A percentile compares a stretch with the other conserved stretches of the same genome.
phyloP scores from a whole-genome alignment of 2,797 vertebrate genomes.

The Falco concolor region DNA sequence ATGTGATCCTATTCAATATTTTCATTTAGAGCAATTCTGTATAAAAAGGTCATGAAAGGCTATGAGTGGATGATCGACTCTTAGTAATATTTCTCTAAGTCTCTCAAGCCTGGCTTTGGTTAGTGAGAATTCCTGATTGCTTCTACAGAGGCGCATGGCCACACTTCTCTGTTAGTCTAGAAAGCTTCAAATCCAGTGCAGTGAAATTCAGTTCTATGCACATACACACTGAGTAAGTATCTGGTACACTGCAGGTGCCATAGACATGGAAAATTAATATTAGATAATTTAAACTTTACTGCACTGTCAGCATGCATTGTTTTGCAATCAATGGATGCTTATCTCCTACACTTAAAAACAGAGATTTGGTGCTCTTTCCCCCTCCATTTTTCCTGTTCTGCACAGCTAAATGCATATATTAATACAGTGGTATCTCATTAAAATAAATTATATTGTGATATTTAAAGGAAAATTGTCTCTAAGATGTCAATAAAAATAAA shows the following conservation, averaged over 20 bases:
- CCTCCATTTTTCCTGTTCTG: background rate
- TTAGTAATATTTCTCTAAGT: background rate
- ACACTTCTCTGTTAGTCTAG: background rate
- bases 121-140: background rate
- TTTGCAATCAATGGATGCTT: conserved; percentile 1
- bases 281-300: conserved; percentile 11
- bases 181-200: background rate
- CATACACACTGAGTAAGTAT: background rate
- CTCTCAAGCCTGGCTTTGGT: background rate
- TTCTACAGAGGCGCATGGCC: background rate
- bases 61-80: background rate
- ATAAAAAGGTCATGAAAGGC: background rate
- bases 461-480: background rate
- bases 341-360: background rate
- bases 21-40: background rate
- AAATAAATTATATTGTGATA: background rate
- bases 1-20: background rate
- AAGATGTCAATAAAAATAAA: conserved; percentile 14
- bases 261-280: background rate
- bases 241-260: background rate
- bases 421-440: background rate
- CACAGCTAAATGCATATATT: too few relatives aligned
- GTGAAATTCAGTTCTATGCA: background rate
- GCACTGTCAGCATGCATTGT: background rate
- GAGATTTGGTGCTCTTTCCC: background rate